Conservation (phyloP, 2,113 vertebrate genomes). For the Rana temporaria region DNA sequence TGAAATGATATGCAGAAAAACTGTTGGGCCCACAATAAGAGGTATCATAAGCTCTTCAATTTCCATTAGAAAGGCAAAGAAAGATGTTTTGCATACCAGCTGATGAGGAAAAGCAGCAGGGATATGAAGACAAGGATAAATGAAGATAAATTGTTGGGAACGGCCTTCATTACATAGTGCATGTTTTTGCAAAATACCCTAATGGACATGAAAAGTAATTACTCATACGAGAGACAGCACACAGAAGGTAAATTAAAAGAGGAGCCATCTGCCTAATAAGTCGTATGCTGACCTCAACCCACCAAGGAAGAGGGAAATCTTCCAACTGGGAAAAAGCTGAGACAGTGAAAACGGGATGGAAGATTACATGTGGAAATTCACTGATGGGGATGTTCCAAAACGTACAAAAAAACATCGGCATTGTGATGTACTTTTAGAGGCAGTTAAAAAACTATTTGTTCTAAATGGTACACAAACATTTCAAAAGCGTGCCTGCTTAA, state of each 20-base stretch:
- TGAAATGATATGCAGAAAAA: too few species aligned
- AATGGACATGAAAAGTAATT: conserved; percentile 33
- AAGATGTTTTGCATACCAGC: not conserved
- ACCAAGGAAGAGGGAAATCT: not conserved
- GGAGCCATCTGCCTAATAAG: conserved; percentile 18
- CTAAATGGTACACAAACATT: too few species aligned
- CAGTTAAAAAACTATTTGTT: too few species aligned
- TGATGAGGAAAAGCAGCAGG: not conserved
- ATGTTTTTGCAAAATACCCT: conserved; percentile 5
- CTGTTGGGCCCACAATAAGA: not conserved
- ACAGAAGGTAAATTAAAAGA: conserved; percentile 18
- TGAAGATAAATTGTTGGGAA: not conserved
- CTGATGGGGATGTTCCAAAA: too few species aligned
- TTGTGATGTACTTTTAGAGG: too few species aligned
- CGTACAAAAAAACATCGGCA: too few species aligned
- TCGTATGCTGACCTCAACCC: conserved; percentile 7
- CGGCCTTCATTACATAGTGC: not conserved
- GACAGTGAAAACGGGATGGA: not conserved
- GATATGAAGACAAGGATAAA: not conserved
- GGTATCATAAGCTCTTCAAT: not conserved
- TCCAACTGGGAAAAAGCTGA: not conserved
- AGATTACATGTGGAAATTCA: too few species aligned
- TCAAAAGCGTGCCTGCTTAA: too few species aligned
- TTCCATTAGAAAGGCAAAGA: not conserved
- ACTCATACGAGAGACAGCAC: conserved; percentile 19